Evolutionary conservation across 2,797 vertebrate species (phyloP).

Genomic region (Poecilia velifera): DNA sequence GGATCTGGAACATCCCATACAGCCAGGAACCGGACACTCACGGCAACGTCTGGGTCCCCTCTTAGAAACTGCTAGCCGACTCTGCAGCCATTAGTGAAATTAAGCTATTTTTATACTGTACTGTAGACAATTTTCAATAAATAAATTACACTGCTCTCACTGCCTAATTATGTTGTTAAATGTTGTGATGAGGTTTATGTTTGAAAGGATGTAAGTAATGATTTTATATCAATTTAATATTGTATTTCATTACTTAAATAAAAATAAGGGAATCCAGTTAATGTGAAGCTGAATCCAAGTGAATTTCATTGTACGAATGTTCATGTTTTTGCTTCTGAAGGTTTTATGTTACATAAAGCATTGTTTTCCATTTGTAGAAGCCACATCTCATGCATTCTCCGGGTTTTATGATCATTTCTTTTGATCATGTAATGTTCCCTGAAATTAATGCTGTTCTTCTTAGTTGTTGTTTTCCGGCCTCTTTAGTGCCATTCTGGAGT

Average conservation of each 20-base stretch:
- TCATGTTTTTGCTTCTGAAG: not conserved
- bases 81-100: constrained; percentile 27
- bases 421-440: not conserved
- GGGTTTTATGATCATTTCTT: not conserved
- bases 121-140: constrained; percentile 41
- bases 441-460: not conserved
- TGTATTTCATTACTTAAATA: not conserved
- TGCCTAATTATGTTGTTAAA: not conserved
- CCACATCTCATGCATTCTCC: not conserved
- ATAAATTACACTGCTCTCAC: constrained; percentile 23
- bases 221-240: not conserved
- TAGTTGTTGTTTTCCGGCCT: not conserved
- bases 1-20: constrained; percentile 98
- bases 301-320: not conserved
- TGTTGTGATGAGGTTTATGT: not conserved
- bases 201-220: not conserved
- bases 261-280: not conserved
- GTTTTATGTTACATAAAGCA: not conserved
- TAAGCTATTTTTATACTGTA: constrained; percentile 50
- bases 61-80: constrained; percentile 67
- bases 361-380: not conserved
- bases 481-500: not conserved
- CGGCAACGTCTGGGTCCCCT: constrained; percentile 94
- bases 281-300: not conserved
- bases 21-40: constrained; percentile 90